Base-by-base conservation (phyloP, 64 coral and sea anemone species). In the Pocillopora verrucosa region DNA sequence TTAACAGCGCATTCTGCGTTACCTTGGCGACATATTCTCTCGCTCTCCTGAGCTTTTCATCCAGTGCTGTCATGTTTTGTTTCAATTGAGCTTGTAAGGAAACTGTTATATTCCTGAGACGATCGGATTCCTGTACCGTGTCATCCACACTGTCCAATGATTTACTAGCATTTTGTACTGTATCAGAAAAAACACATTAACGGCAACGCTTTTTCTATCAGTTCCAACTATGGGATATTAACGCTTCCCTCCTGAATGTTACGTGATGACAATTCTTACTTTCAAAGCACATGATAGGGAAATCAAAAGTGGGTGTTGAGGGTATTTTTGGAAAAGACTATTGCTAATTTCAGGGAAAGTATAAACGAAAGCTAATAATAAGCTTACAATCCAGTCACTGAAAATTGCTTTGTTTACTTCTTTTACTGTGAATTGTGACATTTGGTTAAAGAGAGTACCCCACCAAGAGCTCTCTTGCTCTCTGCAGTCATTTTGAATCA, bases 11-110 rank as follows among this genome's bases (percentile, higher is more conserved):
- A 51, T 51, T 51, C 41, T 51, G 41, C 41, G 22, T 70, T n/a
- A 98, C 96, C 96, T 95, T 98, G 20, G 96, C 96, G 1, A 98
- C 88, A 88, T 79, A 93, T 62, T 95, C 93, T 64, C 90, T 92
- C 6, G 93, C 96, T 51, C 65, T 76, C 70, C 72, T 88, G 5
- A 98, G 77, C 73, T 95, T 95, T 36, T 87, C 65, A 70, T 93
- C 87, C 58, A 98, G 72, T 13, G 36, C 60, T 11, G 68, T 74
- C 76, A 98, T 95, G 59, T 93, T 98, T 34, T 57, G 76, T 77
- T 76, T 62, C 51, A 98, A 64, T 59, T 88, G 67, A 58, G 61
- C 68, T 75, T 63, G 79, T 73, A 90, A 76, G 59, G 80, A 74
- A 75, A 83, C 77, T 65, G 93, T 98, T 34, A 88, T 36, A 17